phyloP scores from a whole-genome alignment of 2,888 invertebrate genomes.

The Trilocha varians region DNA sequence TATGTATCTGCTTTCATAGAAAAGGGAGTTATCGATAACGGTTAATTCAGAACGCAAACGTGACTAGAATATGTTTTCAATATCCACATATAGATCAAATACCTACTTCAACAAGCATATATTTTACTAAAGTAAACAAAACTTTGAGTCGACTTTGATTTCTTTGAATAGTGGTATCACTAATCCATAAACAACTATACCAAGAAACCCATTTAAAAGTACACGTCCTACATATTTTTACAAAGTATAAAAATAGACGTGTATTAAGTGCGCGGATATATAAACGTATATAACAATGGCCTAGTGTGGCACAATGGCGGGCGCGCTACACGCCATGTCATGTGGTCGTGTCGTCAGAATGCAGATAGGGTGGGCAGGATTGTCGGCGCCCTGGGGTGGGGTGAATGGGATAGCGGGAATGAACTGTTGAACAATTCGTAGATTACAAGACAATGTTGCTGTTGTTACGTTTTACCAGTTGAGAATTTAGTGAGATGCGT shows the following conservation, averaged over 20 bases:
- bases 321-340: slow-evolving; percentile 19
- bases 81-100: too few species aligned
- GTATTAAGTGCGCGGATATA: not conserved
- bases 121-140: too few species aligned
- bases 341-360: slow-evolving; percentile 23
- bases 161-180: not conserved
- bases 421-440: too few species aligned
- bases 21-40: too few species aligned
- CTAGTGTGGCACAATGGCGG: slow-evolving; percentile 13
- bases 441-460: too few species aligned
- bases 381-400: slow-evolving; percentile 22
- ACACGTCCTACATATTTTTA: not conserved
- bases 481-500: too few species aligned
- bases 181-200: not conserved
- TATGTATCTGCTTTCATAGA: too few species aligned
- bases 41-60: too few species aligned
- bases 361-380: slow-evolving; percentile 27
- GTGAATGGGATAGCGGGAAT: slow-evolving; percentile 11
- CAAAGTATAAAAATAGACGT: not conserved
- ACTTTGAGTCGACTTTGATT: too few species aligned
- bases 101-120: too few species aligned
- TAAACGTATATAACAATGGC: slow-evolving; percentile 10
- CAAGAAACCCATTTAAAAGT: not conserved
- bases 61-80: too few species aligned
- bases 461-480: too few species aligned